A percentile compares a stretch with the other conserved stretches of the same genome.
Evolutionary conservation across 2,113 vertebrate genomes (phyloP).

Genomic region (Henicopernis longicauda): DNA sequence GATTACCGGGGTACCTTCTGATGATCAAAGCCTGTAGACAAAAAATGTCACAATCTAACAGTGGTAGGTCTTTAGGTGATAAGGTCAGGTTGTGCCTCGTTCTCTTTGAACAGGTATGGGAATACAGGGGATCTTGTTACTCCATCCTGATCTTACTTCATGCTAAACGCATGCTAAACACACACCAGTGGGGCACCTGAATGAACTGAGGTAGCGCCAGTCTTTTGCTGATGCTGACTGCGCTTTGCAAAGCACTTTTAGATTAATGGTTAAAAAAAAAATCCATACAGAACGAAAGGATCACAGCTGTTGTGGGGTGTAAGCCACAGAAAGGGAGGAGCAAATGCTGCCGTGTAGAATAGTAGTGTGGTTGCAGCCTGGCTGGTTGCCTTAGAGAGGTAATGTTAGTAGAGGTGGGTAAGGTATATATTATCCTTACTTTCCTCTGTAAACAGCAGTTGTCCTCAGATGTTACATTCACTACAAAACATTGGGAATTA

Average conservation of each 20-base stretch:
- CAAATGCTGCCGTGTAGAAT: background rate
- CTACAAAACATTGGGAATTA: background rate
- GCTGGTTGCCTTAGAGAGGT: background rate
- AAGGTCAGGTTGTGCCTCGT: background rate
- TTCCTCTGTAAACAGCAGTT: background rate
- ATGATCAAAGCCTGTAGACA: background rate
- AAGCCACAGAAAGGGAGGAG: background rate
- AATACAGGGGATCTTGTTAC: background rate
- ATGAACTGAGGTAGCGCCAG: accelerated
- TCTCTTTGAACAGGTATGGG: background rate
- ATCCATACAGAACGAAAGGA: background rate
- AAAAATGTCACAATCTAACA: background rate
- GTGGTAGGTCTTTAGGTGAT: background rate
- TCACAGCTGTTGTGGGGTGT: accelerated
- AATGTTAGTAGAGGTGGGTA: background rate
- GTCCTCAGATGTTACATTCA: background rate
- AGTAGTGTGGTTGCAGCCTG: background rate
- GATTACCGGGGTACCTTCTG: background rate
- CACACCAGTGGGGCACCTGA: background rate
- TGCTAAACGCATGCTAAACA: background rate
- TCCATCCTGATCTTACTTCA: background rate
- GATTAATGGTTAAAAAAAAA: background rate
- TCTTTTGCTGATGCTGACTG: background rate
- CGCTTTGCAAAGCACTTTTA: background rate
- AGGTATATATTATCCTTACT: background rate